Percentiles rank a stretch among this genome's conserved stretches.
phyloP scores from a whole-genome alignment of 2,113 vertebrate genomes.

The Chauna torquata region DNA sequence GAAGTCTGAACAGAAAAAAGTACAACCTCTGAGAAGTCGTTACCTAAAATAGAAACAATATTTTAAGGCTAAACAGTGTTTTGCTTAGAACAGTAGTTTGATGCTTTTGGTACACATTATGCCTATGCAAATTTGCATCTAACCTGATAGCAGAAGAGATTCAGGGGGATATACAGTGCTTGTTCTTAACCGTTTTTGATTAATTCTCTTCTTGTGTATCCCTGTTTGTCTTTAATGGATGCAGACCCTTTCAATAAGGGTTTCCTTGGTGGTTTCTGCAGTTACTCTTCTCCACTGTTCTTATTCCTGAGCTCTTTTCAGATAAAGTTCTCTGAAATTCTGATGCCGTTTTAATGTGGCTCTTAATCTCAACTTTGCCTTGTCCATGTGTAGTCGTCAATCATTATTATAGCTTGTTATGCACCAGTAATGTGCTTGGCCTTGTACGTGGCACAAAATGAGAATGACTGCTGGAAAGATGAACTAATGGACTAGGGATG shows the following conservation, averaged over 20 bases:
- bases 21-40: background rate
- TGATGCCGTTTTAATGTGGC: constrained; percentile 27
- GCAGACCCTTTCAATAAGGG: background rate
- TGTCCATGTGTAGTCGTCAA: constrained; percentile 24
- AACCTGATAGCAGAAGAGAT: background rate
- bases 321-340: constrained; percentile 21
- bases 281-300: background rate
- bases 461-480: constrained; percentile 37
- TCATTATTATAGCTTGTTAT: constrained; percentile 48
- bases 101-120: background rate
- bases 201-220: background rate
- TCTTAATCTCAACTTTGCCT: constrained; percentile 47
- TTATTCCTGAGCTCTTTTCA: background rate
- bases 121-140: background rate
- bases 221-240: background rate
- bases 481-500: background rate
- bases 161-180: background rate
- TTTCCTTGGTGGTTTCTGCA: background rate
- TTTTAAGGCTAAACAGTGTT: constrained; percentile 2
- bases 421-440: constrained; percentile 28
- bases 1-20: background rate
- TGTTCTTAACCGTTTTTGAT: background rate
- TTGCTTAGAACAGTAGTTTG: background rate
- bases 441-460: constrained; percentile 21
- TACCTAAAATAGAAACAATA: background rate